Percentiles rank a stretch among this genome's conserved stretches.
These are phyloP conservation scores for Raja brachyura DNA, from an alignment of 2,113 vertebrate species.

Conservation along the genomic window DNA sequence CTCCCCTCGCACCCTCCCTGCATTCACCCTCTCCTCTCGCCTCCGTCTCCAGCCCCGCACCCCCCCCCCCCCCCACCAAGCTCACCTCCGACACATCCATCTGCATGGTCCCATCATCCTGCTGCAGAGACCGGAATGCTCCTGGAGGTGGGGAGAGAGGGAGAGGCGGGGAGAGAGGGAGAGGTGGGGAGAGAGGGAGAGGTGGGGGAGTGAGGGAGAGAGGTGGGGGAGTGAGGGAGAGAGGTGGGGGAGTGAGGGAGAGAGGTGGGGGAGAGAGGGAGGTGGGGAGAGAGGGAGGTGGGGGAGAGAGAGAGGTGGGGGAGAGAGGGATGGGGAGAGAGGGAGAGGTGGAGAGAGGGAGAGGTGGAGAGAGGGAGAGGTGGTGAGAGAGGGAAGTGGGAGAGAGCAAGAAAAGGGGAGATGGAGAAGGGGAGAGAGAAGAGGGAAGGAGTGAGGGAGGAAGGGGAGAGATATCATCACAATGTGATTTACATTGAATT, in stretches of 20 bases:
- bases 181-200: background rate
- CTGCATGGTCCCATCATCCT: no score
- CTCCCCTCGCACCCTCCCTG: no score
- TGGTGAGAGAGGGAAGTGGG: background rate
- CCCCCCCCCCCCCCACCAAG: no score
- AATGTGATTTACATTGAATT: no score
- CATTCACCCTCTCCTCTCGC: no score
- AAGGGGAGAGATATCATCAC: no score
- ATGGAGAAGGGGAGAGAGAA: background rate
- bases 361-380: background rate
- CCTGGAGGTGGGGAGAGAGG: background rate
- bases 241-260: background rate
- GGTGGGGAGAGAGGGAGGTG: background rate
- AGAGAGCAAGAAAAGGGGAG: no score
- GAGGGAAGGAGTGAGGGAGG: background rate
- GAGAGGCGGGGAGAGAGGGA: background rate
- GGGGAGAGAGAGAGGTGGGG: rapidly evolving
- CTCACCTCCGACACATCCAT: no score
- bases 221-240: background rate
- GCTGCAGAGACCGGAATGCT: no score
- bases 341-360: background rate
- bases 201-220: background rate
- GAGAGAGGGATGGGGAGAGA: background rate
- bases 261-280: background rate
- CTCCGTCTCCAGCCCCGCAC: no score